Evolutionary conservation across 2,113 vertebrate genomes (phyloP), one percentile per base, ranked within the genome.

Genomic region (Cairina moschata): DNA sequence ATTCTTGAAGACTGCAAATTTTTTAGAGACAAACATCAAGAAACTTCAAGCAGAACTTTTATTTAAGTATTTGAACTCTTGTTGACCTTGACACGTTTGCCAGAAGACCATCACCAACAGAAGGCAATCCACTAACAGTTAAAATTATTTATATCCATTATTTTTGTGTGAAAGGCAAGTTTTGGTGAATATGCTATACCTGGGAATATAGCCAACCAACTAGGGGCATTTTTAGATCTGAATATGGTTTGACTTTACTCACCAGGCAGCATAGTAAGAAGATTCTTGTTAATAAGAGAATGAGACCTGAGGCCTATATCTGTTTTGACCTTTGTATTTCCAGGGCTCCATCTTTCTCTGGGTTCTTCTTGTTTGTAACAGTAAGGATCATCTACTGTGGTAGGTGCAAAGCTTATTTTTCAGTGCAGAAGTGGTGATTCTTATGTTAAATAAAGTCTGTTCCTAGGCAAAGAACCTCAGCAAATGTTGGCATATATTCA

Each of bases 401-500:
- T 42, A 91, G 48, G 26, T 87, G 23, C 38, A 92, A 94, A 93
- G 17, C 10, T 91, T 32, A 54, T 91, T 91, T 91, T 91, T 84
- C 36, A 77, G 29, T 32, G 7, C 38, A 91, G 5, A 20, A 79
- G 23, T 38, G 23, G 22, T 42, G 3, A 58, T 89, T 85, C 32
- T 56, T 81, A 44, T 3, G 21, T 60, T 63, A 80, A 97, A 91
- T 86, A 76, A 55, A 88, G n/a, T 28, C 60, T 87, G 28, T 54
- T 90, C 31, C 48, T 65, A 40, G 65, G 26, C 52, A 93, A 67
- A 56, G 31, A 82, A 63, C 8, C 34, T 62, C 73, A 55, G 5
- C 75, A 62, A 92, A 78, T 26, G 4, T 11, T 86, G 58, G 38
- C 71, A 34, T 22, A 2, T 18, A 36, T 46, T 89, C 50, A 68